Conservation (phyloP, 2,888 invertebrate species). For the Zaprionus bogoriensis region DNA sequence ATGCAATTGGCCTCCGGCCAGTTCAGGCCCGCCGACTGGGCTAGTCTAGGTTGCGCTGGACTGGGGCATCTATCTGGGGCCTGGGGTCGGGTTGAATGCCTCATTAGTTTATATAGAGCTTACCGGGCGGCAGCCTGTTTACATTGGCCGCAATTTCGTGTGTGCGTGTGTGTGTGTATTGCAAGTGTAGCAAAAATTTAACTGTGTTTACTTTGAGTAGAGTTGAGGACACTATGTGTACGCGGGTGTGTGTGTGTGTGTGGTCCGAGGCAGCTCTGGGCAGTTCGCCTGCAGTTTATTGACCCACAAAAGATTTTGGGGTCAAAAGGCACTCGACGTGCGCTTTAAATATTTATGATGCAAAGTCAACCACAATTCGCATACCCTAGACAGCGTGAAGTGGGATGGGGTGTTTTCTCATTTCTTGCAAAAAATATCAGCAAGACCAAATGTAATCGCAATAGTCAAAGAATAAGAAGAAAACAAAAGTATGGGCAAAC, state of each 20-base stretch:
- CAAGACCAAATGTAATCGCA: too few species aligned
- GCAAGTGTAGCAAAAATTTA: constrained; percentile 8
- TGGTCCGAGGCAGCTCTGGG: not conserved
- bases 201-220: constrained; percentile 44
- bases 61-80: not conserved
- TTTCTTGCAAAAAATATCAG: too few species aligned
- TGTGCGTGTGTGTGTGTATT: too few species aligned
- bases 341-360: not conserved
- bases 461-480: too few species aligned
- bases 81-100: constrained; percentile 22
- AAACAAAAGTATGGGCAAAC: too few species aligned
- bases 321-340: constrained; percentile 1
- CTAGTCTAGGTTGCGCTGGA: constrained; percentile 1
- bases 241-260: not conserved
- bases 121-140: constrained; percentile 38
- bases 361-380: not conserved
- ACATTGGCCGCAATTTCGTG: constrained; percentile 41
- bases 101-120: constrained; percentile 43
- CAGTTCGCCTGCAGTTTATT: constrained; percentile 22
- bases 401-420: too few species aligned
- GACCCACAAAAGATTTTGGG: constrained; percentile 12
- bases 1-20: constrained; percentile 31
- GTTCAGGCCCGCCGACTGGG: constrained; percentile 9
- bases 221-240: not conserved
- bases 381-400: not conserved